Percentiles rank a stretch among this genome's conserved stretches.
Evolutionary conservation across 2,888 invertebrate species (phyloP).

Genomic region (Congeria kusceri): DNA sequence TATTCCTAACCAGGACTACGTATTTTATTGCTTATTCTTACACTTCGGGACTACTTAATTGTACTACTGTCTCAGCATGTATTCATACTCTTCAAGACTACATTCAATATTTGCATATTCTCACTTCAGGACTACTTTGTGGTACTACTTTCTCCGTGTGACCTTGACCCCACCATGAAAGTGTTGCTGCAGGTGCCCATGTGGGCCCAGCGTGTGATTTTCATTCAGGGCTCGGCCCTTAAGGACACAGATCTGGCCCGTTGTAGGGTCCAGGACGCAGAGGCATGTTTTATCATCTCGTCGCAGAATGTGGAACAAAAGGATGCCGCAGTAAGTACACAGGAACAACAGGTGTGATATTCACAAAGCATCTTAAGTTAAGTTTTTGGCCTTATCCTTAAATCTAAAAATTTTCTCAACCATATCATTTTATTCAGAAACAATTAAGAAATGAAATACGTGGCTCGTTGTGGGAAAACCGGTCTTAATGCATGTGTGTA

Average conservation of each 20-base stretch:
- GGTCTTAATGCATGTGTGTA: too few relatives aligned
- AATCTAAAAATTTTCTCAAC: too few relatives aligned
- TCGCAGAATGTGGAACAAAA: conserved; percentile 98
- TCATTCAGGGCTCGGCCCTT: conserved; percentile 97
- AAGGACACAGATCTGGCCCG: conserved; percentile 98
- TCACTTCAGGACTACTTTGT: conserved; percentile 94
- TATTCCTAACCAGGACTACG: too few relatives aligned
- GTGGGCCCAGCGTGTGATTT: conserved; percentile 98
- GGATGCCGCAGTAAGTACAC: conserved; percentile 92
- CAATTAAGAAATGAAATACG: too few relatives aligned
- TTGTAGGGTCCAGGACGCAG: conserved; percentile 97
- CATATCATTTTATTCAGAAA: too few relatives aligned
- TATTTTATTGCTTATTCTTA: too few relatives aligned
- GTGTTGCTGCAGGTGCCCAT: conserved; percentile 98
- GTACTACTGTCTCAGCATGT: conserved; percentile 98
- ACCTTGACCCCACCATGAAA: conserved; percentile 98
- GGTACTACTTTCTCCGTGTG: conserved; percentile 98
- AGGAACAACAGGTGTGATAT: too few relatives aligned
- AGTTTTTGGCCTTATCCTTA: too few relatives aligned
- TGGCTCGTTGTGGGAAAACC: too few relatives aligned
- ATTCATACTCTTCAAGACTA: too few relatives aligned
- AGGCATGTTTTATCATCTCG: conserved; percentile 98
- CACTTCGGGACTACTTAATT: conserved; percentile 94
- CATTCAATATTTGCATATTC: too few relatives aligned
- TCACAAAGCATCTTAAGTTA: too few relatives aligned